Evolutionary conservation across 2,888 invertebrate species (phyloP).

Genomic region (Clunio marinus): DNA sequence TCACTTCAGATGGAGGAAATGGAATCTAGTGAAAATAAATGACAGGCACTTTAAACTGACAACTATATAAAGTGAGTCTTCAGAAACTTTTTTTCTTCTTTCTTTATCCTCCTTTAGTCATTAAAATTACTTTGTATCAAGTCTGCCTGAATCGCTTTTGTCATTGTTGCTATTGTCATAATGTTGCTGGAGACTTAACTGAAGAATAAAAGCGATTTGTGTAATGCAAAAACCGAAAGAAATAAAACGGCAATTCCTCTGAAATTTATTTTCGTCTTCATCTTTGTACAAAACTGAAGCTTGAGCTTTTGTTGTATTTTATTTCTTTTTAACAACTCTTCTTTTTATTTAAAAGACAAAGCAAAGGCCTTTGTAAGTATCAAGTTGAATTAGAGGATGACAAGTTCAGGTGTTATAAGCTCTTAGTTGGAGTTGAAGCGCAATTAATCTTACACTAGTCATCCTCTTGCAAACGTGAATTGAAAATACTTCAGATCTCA

Average conservation of each 20-base stretch:
- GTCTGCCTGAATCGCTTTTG: constrained; percentile 20
- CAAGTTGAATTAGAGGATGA: too few species aligned
- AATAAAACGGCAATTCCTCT: background rate
- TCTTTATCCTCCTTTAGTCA: constrained; percentile 17
- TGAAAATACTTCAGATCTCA: too few species aligned
- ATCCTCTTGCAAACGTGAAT: too few species aligned
- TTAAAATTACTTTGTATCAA: constrained; percentile 38
- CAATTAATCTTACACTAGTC: too few species aligned
- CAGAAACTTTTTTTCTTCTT: constrained; percentile 13
- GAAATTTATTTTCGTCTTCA: constrained; percentile 20
- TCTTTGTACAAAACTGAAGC: background rate
- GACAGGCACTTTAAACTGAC: constrained; percentile 38
- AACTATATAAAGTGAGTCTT: constrained; percentile 37
- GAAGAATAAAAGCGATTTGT: background rate
- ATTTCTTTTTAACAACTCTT: too few species aligned
- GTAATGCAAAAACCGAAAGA: background rate
- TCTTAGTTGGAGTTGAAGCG: too few species aligned
- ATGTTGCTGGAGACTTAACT: background rate
- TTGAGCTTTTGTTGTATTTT: too few species aligned
- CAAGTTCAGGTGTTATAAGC: too few species aligned
- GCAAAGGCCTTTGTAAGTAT: too few species aligned
- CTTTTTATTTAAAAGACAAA: too few species aligned
- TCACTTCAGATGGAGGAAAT: background rate
- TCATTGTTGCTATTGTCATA: background rate
- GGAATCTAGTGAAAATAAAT: constrained; percentile 21